Conservation (phyloP, 2,888 invertebrate species). For the Polymixis flavicincta region DNA sequence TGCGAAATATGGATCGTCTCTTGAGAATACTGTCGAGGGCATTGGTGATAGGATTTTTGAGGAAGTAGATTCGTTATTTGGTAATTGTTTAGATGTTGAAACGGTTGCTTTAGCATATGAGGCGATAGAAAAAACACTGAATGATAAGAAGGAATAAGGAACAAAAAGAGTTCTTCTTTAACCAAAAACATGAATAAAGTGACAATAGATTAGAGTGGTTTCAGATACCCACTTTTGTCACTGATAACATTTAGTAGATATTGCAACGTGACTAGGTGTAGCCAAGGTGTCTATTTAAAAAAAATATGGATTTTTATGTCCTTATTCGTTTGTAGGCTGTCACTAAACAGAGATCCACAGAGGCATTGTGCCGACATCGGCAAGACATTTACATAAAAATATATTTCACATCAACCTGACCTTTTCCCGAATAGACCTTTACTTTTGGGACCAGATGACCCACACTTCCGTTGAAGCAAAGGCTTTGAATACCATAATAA, state of each 20-base stretch:
- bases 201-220: too few species aligned
- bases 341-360: slow-evolving; percentile 56
- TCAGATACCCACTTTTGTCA: neutral
- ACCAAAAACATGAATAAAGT: too few species aligned
- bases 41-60: slow-evolving; percentile 67
- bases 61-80: slow-evolving; percentile 29
- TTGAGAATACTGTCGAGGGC: slow-evolving; percentile 78
- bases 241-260: neutral
- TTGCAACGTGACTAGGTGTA: neutral
- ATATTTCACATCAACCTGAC: slow-evolving; percentile 79
- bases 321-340: slow-evolving; percentile 36
- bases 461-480: slow-evolving; percentile 63
- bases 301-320: neutral
- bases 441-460: slow-evolving; percentile 71
- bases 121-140: too few species aligned
- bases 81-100: neutral
- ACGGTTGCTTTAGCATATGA: too few species aligned
- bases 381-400: slow-evolving; percentile 77
- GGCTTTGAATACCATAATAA: slow-evolving; percentile 58
- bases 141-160: neutral
- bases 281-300: too few species aligned
- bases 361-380: slow-evolving; percentile 57
- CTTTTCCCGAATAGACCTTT: slow-evolving; percentile 80
- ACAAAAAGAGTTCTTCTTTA: neutral
- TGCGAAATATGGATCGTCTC: slow-evolving; percentile 87